Evolutionary conservation across 2,888 invertebrate genomes (phyloP).

Genomic region (Rambutsinella grinnellia): DNA sequence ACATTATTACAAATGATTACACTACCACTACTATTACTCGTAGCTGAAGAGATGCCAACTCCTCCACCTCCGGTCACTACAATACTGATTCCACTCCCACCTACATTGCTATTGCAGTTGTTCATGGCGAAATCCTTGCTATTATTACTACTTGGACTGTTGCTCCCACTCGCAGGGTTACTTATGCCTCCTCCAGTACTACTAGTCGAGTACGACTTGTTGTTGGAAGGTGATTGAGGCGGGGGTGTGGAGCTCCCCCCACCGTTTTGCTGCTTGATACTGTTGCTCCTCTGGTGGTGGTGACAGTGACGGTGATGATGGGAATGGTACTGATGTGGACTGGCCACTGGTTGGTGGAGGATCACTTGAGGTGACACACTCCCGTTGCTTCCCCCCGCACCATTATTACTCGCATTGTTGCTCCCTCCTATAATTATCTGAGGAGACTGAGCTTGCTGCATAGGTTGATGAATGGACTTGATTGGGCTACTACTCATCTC

Average conservation of each 20-base stretch:
- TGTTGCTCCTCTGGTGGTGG: slow-evolving; percentile 55
- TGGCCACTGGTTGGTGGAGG: slow-evolving; percentile 32
- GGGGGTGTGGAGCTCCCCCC: slow-evolving; percentile 38
- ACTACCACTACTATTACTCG: slow-evolving; percentile 28
- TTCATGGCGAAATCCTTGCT: slow-evolving; percentile 50
- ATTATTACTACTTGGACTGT: slow-evolving; percentile 46
- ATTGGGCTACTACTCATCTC: slow-evolving; percentile 60
- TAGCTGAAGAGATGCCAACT: slow-evolving; percentile 19
- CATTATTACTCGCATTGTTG: slow-evolving; percentile 12
- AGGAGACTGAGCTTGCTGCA: slow-evolving; percentile 32
- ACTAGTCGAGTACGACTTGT: slow-evolving; percentile 20
- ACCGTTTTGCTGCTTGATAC: slow-evolving; percentile 53
- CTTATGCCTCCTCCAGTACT: slow-evolving; percentile 17
- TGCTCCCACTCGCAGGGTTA: slow-evolving; percentile 29
- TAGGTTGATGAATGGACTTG: slow-evolving; percentile 41
- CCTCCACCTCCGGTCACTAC: not conserved
- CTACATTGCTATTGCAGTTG: slow-evolving; percentile 43
- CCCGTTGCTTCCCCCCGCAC: slow-evolving; percentile 5
- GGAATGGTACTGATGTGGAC: slow-evolving; percentile 45
- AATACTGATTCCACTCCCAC: slow-evolving; percentile 12
- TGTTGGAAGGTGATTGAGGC: slow-evolving; percentile 12
- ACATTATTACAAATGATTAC: slow-evolving; percentile 43
- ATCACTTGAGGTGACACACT: slow-evolving; percentile 33
- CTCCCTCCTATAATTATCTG: slow-evolving; percentile 20
- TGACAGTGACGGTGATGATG: slow-evolving; percentile 53